Percentiles rank a stretch among this genome's conserved stretches.
Evolutionary conservation across 2,113 vertebrate genomes (phyloP).

Genomic region (Rhegmatorhina hoffmannsi): DNA sequence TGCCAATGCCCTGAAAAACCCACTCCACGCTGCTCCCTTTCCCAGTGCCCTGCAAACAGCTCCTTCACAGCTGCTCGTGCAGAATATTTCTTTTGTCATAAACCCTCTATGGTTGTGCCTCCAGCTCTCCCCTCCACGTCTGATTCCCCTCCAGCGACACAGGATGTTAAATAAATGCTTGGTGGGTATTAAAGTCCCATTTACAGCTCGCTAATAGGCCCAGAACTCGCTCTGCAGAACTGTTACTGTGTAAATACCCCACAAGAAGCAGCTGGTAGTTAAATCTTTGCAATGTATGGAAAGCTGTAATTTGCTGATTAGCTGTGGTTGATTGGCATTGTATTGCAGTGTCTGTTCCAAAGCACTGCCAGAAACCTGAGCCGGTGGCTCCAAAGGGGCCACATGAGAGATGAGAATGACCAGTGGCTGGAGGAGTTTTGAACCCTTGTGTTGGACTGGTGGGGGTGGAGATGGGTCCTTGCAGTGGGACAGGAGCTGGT

Average conservation of each 20-base stretch:
- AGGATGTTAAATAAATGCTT: constrained; percentile 12
- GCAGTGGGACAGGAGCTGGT: neutral
- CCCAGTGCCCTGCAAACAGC: neutral
- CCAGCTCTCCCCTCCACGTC: neutral
- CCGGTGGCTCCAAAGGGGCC: neutral
- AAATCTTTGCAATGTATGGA: constrained; percentile 34
- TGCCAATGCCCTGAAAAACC: neutral
- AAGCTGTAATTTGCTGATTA: constrained; percentile 67
- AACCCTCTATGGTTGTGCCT: neutral
- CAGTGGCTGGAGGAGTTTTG: neutral
- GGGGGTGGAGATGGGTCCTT: neutral
- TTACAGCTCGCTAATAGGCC: constrained; percentile 27
- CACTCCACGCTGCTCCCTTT: neutral
- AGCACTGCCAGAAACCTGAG: neutral
- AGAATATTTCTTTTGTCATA: neutral
- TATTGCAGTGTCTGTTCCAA: neutral
- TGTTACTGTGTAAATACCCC: neutral
- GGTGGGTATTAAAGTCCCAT: neutral
- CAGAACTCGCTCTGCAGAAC: constrained; percentile 10
- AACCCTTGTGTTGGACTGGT: accelerated
- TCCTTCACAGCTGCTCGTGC: neutral
- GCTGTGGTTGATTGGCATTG: constrained; percentile 2
- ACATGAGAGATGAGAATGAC: neutral
- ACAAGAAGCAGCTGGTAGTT: constrained; percentile 53
- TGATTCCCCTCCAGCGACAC: neutral